phyloP scores from a whole-genome alignment of 2,888 invertebrate genomes.

The Ormyrus pomaceus region DNA sequence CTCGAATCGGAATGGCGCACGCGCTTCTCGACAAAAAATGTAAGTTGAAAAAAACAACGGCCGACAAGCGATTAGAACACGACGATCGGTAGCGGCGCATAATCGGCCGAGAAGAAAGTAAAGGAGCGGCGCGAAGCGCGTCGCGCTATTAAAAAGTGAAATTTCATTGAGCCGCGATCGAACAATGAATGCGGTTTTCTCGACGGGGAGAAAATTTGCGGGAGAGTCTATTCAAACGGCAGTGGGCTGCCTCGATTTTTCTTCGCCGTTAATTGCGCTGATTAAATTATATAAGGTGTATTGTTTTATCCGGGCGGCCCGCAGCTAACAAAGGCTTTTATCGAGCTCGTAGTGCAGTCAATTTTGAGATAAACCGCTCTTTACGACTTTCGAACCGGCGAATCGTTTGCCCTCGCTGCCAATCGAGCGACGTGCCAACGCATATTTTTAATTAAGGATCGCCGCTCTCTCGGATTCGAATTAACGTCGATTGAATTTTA shows the following conservation, averaged over 20 bases:
- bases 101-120: constrained; percentile 55
- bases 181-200: constrained; percentile 56
- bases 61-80: constrained; percentile 7
- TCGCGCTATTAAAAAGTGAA: constrained; percentile 60
- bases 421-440: constrained; percentile 11
- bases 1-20: not conserved
- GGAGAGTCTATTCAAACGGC: constrained; percentile 2
- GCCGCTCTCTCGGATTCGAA: not conserved
- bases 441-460: constrained; percentile 29
- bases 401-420: constrained; percentile 12
- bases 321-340: constrained; percentile 30
- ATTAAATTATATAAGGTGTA: constrained; percentile 44
- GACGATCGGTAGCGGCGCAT: constrained; percentile 38
- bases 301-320: constrained; percentile 39
- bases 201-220: not conserved
- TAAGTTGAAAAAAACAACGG: too few relatives aligned
- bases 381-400: not conserved
- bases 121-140: constrained; percentile 55
- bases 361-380: constrained; percentile 26
- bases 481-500: not conserved
- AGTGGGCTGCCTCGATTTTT: not conserved
- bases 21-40: not conserved
- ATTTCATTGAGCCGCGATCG: constrained; percentile 31
- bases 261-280: constrained; percentile 22
- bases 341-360: constrained; percentile 35